phyloP scores from a whole-genome alignment of 30 jellyfish, hydroid and myxozoan species.

The Aurelia aurita region DNA sequence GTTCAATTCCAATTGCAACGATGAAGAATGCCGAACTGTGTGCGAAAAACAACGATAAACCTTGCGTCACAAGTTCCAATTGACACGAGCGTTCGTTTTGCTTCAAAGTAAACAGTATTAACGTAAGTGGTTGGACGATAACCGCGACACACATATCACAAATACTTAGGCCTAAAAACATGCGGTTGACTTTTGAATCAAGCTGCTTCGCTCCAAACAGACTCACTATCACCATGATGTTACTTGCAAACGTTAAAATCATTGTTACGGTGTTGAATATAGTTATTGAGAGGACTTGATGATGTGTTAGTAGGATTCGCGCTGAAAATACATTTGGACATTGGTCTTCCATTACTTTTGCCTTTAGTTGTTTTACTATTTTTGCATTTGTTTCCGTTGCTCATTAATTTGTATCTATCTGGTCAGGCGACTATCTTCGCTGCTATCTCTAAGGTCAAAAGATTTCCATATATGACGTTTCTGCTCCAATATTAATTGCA shows the following conservation, averaged over 20 bases:
- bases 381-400: not conserved
- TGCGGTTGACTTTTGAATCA: slow-evolving; percentile 61
- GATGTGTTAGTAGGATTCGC: slow-evolving; percentile 8
- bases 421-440: too few species aligned
- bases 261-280: slow-evolving; percentile 6
- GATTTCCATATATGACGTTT: too few species aligned
- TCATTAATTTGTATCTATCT: not conserved
- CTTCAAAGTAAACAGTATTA: slow-evolving; percentile 4
- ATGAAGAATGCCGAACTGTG: slow-evolving; percentile 64
- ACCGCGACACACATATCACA: slow-evolving; percentile 48
- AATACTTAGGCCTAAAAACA: slow-evolving; percentile 61
- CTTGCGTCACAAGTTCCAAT: slow-evolving; percentile 52
- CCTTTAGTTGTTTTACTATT: not conserved
- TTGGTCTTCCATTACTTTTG: not conserved
- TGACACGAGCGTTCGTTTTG: slow-evolving; percentile 26
- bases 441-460: too few species aligned
- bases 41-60: slow-evolving; percentile 27
- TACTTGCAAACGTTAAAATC: slow-evolving; percentile 19
- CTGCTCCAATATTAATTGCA: too few species aligned
- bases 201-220: slow-evolving; percentile 61
- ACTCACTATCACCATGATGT: slow-evolving; percentile 47
- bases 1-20: slow-evolving; percentile 63
- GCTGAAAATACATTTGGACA: slow-evolving; percentile 49
- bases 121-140: slow-evolving; percentile 49
- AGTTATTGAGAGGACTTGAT: slow-evolving; percentile 26